Evolutionary conservation across 2,113 vertebrate genomes (phyloP), one percentile per base, ranked within the genome.

Genomic region (Siniperca knerii): DNA sequence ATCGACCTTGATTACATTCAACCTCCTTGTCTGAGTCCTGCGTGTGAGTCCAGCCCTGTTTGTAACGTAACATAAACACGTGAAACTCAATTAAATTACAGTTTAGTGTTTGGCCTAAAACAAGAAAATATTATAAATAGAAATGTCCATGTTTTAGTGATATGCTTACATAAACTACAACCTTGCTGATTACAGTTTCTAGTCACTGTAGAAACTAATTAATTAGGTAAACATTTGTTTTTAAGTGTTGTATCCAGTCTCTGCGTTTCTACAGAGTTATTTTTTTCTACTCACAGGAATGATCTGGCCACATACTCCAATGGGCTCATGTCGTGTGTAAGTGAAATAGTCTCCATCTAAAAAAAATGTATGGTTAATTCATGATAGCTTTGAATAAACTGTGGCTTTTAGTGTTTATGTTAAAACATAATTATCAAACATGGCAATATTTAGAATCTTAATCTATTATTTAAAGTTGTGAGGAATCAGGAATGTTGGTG

Each of bases 291-390:
- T 97, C 92, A 98, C 97, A 75, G 97, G 97, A 92, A 98, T 96
- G 72, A 98, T 97, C 93, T 98, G 97, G 8, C 97, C 97, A 85
- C 97, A 97, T 0, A 98, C 97, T 0, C 97, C 97, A 83, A 98
- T 70, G 66, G 97, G 97, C n/a, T 98, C 97, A 77, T 94, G 97
- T 84, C 96, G 96, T 83, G 97, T 97, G 83, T 96, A 98, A 46
- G 96, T 96, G 77, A 98, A 97, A 93, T 95, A 97, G 33, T 97
- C 89, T 92, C 97, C 97, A 93, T 98, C 97, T 98, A 89, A 90
- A 75, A 69, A 40, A 46, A 5, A 37, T 21, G 10, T 33, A 61
- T 0, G 23, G 18, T 52, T 60, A 0, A 61, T 60, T 40, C 37
- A 58, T 33, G 33, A 15, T 12, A 6, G 20, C 58, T 60, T 67